These are phyloP conservation scores for Eupithecia inturbata DNA, from an alignment of 2,888 invertebrate species.

Conservation along the genomic window DNA sequence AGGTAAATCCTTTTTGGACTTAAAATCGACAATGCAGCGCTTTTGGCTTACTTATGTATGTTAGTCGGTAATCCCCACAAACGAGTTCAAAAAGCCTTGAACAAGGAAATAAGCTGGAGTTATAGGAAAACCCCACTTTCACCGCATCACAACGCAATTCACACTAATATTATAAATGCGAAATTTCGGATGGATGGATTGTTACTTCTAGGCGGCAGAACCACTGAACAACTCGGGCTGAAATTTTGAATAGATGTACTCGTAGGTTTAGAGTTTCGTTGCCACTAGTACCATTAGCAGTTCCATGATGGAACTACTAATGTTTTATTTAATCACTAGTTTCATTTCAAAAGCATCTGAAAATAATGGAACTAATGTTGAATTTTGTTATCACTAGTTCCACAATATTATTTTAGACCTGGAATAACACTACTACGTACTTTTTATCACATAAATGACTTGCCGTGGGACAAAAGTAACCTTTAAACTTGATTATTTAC, in stretches of 20 bases:
- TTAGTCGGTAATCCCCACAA: neutral
- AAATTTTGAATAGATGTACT: neutral
- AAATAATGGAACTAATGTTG: no score
- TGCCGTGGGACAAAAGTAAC: neutral
- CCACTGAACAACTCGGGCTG: neutral
- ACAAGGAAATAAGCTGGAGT: neutral
- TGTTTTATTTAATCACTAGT: no score
- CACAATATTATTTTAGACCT: no score
- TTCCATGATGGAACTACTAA: no score
- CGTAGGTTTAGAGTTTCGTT: no score
- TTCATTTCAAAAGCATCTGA: no score
- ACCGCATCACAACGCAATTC: neutral
- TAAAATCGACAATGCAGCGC: neutral
- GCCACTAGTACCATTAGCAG: no score
- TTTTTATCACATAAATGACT: neutral
- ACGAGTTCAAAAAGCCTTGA: neutral
- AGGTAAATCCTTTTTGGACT: neutral
- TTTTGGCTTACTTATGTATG: neutral
- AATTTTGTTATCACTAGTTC: no score
- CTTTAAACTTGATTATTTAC: no score
- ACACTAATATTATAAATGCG: neutral
- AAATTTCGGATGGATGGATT: neutral
- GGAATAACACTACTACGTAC: neutral
- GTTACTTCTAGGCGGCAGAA: neutral
- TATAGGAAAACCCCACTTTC: conserved; percentile 8